phyloP scores from a whole-genome alignment of 1,140 invertebrate species.

The Hylyphantes graminicola region DNA sequence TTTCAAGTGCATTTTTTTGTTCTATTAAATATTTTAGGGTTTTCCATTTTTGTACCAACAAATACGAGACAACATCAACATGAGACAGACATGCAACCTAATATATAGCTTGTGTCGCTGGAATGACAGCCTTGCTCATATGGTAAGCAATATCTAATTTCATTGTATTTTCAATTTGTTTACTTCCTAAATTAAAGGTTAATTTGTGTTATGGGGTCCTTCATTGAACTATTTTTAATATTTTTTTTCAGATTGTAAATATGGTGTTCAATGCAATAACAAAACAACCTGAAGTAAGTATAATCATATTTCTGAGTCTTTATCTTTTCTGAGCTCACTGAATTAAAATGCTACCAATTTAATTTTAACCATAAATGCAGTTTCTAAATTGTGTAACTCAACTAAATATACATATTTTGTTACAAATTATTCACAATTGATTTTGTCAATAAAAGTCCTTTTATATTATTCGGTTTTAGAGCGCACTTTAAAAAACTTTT shows the following conservation, averaged over 20 bases:
- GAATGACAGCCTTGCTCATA: constrained; percentile 84
- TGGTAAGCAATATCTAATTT: constrained; percentile 22
- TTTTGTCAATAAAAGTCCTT: no score
- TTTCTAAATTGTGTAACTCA: no score
- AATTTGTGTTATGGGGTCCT: neutral
- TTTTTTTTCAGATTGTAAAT: constrained; percentile 75
- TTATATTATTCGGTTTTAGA: no score
- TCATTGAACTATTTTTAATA: constrained; percentile 18
- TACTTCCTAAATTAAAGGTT: neutral
- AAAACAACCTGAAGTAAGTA: constrained; percentile 83
- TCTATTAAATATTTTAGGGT: constrained; percentile 72
- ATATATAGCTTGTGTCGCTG: constrained; percentile 91
- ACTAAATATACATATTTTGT: no score
- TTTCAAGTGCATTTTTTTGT: constrained; percentile 54
- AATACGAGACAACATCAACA: constrained; percentile 91
- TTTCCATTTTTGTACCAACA: constrained; percentile 95
- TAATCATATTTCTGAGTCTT: neutral
- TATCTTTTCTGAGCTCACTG: neutral
- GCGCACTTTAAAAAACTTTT: no score
- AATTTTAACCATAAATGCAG: neutral
- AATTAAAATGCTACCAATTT: neutral
- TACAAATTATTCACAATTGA: no score
- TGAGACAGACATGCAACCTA: constrained; percentile 89
- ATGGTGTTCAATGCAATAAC: constrained; percentile 91
- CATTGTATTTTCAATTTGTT: neutral